Percentiles rank a stretch among this genome's conserved stretches.
phyloP scores from a whole-genome alignment of 1,140 invertebrate genomes.

The Bombus consobrinus region DNA sequence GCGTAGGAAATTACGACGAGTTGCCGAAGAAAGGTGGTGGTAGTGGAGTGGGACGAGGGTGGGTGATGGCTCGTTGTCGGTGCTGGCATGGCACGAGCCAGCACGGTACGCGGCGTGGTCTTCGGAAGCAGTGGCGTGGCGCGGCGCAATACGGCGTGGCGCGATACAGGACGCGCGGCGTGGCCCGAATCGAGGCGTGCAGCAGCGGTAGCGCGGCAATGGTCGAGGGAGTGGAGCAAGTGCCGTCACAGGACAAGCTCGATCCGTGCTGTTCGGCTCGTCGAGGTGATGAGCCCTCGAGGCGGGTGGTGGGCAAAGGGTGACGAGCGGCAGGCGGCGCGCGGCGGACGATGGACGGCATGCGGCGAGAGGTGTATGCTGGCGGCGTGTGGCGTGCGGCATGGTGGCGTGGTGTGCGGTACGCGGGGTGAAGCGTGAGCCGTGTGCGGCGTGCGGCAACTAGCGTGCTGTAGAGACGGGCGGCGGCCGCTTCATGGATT shows the following conservation, averaged over 20 bases:
- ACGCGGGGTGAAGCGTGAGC: conserved; percentile 17
- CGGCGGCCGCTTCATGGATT: conserved; percentile 30
- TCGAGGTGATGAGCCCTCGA: conserved; percentile 79
- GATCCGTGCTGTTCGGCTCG: conserved; percentile 75
- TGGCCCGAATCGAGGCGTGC: conserved; percentile 26
- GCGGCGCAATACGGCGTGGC: conserved; percentile 69
- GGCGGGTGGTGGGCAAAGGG: conserved; percentile 52
- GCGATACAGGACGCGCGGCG: conserved; percentile 3
- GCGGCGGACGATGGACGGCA: conserved; percentile 19
- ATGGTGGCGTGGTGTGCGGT: conserved; percentile 3
- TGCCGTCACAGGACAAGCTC: conserved; percentile 60
- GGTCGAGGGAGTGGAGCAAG: conserved; percentile 43
- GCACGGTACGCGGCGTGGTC: conserved; percentile 12
- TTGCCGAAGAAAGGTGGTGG: conserved; percentile 41
- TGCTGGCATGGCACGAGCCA: conserved; percentile 33
- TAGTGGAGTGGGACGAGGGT: not conserved
- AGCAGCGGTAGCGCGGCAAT: conserved; percentile 9
- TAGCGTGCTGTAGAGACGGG: conserved; percentile 22
- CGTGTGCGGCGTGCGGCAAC: not conserved
- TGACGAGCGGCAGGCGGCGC: conserved; percentile 11
- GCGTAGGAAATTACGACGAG: conserved; percentile 57
- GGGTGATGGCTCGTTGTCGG: conserved; percentile 49
- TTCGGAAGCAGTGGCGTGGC: conserved; percentile 54
- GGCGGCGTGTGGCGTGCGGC: conserved; percentile 30
- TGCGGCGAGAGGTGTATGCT: conserved; percentile 29